phyloP scores from a whole-genome alignment of 1,140 invertebrate species.

The Trichonephila clavata region DNA sequence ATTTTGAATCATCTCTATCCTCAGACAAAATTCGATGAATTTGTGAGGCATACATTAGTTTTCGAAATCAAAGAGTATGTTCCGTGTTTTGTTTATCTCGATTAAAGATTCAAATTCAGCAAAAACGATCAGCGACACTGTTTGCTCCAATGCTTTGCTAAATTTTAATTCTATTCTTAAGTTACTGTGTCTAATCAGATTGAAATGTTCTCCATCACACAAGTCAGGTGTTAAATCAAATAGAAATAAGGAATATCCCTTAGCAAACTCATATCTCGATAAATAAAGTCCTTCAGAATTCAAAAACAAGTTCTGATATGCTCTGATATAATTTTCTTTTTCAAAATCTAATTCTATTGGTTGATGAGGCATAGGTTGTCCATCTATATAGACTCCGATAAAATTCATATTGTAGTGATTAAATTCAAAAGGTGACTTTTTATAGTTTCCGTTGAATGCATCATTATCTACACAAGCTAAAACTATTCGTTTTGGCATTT shows the following conservation, averaged over 20 bases:
- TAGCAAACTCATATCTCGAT: neutral
- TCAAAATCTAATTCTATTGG: too few species aligned
- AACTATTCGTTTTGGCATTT: too few species aligned
- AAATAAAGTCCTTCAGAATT: neutral
- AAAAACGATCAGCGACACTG: neutral
- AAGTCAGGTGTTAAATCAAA: neutral
- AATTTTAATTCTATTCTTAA: neutral
- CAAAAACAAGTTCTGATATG: neutral
- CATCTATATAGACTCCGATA: too few species aligned
- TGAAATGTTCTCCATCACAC: neutral
- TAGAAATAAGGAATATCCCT: neutral
- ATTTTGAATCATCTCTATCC: neutral
- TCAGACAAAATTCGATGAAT: neutral
- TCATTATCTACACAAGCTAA: too few species aligned
- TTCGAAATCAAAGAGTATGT: neutral
- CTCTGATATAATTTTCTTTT: too few species aligned
- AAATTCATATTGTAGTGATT: too few species aligned
- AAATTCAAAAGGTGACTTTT: too few species aligned
- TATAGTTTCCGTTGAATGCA: too few species aligned
- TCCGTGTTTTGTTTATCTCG: neutral
- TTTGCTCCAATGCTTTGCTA: neutral
- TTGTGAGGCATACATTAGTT: neutral
- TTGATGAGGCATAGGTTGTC: too few species aligned
- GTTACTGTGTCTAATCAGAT: neutral
- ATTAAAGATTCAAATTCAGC: neutral